Conservation (phyloP, 2,797 vertebrate species). For the Enteromius thamalakanensis region DNA sequence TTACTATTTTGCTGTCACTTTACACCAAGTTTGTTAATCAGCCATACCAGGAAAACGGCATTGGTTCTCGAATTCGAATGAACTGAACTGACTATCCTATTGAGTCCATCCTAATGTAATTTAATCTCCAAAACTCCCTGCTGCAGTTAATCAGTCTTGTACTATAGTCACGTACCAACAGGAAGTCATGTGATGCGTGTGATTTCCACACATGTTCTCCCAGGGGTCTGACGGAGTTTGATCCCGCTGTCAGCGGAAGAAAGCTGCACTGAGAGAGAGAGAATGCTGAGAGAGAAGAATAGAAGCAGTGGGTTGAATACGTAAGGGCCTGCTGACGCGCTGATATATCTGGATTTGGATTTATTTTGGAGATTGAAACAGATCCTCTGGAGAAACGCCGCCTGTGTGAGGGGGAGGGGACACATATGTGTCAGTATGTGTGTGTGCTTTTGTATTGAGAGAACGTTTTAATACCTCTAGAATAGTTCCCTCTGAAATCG, state of each 20-base stretch:
- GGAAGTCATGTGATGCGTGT: constrained; percentile 12
- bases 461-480: constrained; percentile 26
- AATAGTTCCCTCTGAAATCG: not conserved
- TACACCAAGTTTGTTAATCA: not conserved
- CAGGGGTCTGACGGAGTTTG: constrained; percentile 41
- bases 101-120: constrained; percentile 28
- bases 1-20: not conserved
- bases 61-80: not conserved
- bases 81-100: constrained; percentile 5
- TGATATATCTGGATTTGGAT: constrained; percentile 62
- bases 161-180: constrained; percentile 19
- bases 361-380: constrained; percentile 60
- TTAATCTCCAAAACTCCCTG: constrained; percentile 35
- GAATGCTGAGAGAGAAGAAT: constrained; percentile 48
- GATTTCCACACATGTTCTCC: constrained; percentile 48
- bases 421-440: constrained; percentile 39
- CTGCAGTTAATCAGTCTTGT: constrained; percentile 31
- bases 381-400: constrained; percentile 55
- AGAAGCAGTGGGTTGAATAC: constrained; percentile 57
- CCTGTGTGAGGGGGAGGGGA: constrained; percentile 35
- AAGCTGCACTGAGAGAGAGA: constrained; percentile 48
- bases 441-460: constrained; percentile 25
- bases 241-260: constrained; percentile 55
- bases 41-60: not conserved
- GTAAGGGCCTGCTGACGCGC: constrained; percentile 52